These are phyloP conservation scores for Phrixothrix hirtus DNA, from an alignment of 2,888 invertebrate species.

Conservation along the genomic window DNA sequence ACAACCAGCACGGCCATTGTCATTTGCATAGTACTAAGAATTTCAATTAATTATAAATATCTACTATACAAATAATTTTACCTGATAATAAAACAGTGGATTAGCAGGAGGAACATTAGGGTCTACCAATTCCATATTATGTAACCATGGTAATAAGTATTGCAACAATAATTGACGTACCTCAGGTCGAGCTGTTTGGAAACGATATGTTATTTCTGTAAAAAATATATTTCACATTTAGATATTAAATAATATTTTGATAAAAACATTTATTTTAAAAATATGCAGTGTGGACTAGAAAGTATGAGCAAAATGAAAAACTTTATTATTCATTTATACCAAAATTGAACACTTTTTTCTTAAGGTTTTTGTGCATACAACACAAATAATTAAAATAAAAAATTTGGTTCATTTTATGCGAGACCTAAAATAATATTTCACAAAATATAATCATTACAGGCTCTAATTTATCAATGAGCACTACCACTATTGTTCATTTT, in stretches of 20 bases:
- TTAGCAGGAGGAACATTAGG: conserved; percentile 92
- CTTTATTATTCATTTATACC: no score
- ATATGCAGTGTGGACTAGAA: background rate
- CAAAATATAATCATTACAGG: no score
- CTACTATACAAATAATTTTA: no score
- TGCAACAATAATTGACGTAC: conserved; percentile 89
- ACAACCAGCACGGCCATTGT: conserved; percentile 65
- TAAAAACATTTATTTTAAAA: background rate
- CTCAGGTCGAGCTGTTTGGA: conserved; percentile 93
- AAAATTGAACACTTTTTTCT: no score
- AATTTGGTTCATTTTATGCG: no score
- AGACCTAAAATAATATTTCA: no score
- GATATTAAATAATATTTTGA: no score
- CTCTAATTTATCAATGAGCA: no score
- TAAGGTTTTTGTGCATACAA: no score
- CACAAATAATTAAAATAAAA: background rate
- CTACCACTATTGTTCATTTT: no score
- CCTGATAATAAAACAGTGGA: conserved; percentile 83
- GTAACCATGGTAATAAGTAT: conserved; percentile 94
- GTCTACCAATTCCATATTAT: conserved; percentile 98
- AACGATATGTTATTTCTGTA: conserved; percentile 92
- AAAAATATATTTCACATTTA: conserved; percentile 1
- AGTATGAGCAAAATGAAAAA: no score
- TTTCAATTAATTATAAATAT: no score
- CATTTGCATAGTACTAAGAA: conserved; percentile 60